Evolutionary conservation across 2,888 invertebrate genomes (phyloP), one percentile per base, ranked within the genome.

Genomic region (Pachliopta kotzebuea): DNA sequence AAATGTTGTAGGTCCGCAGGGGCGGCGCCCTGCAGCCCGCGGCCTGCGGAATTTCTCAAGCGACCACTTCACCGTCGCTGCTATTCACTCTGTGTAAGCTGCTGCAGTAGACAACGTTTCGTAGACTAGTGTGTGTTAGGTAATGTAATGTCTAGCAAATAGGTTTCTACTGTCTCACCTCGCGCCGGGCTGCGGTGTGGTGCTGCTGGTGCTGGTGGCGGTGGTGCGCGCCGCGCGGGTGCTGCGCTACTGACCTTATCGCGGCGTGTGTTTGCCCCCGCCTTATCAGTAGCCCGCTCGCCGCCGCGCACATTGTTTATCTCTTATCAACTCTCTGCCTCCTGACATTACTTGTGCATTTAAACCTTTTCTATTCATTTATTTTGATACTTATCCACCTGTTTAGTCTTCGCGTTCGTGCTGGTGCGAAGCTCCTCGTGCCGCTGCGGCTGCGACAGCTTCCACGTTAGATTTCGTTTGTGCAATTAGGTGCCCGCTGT

Each of bases 241-340:
- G 18, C 1, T 2, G 49, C 20, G 49, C 49, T 70, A 79, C 80
- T 80, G 76, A 67, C 68, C 72, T 76, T 80, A 79, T 79, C 77
- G 56, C 55, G 65, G 20, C 61, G 50, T 66, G 68, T 79, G 77
- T 78, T 79, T 78, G 75, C 71, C 71, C 65, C 67, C n/a, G 57
- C 62, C 60, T 68, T 71, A 69, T 71, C 72, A 69, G 54, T 64
- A 31, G 24, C 37, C 37, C 56, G 57, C 62, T 49, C 60, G 63
- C 64, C 29, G 56, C 65, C 31, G 57, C 66, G 68, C 68, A 71
- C 75, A 75, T 74, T 74, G 67, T 66, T 72, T 73, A 72, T 74
- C 69, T 71, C 64, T 71, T 70, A 72, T 67, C 66, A 69, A 68
- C 62, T 65, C 62, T 72, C 75, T 72, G 57, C 73, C 75, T 72